Base-by-base conservation (phyloP, 2,797 vertebrate species). In the Mustela erminea region DNA sequence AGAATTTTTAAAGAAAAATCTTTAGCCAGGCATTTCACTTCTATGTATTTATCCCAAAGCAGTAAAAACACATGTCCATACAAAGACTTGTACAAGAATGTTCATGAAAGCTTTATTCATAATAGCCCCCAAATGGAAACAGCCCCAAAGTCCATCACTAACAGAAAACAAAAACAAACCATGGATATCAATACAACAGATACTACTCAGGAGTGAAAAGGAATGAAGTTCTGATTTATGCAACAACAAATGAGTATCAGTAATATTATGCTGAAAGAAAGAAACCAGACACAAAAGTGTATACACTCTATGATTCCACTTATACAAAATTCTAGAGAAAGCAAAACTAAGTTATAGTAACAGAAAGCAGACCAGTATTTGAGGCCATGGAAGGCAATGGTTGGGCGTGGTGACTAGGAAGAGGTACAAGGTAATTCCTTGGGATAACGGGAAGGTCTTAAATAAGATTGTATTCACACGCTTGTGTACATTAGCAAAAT, bases 1-100 rank as follows among this genome's bases (percentile, higher is more conserved):
- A 87, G 35, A 87, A 77, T 87, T 35, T 80, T 92, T 66, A 77
- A 90, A 95, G 56, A 80, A 92, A 96, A 96, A 80, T 20, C 13
- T 95, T 96, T 84, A 77, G 38, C 49, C 25, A 91, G 17, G 5
- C 72, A 78, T 89, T 94, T 12, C 17, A 93, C 49, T 74, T 95
- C 29, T 58, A n/a, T 32, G 38, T 64, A 41, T 87, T 92, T 95
- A 89, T 41, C 27, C 46, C 96, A 84, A n/a, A 91, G 72, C 90
- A 97, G 84, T 78, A 49, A 90, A 93, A 91, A 75, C 17, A 75
- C 58, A 85, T 15, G 12, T 3, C 38, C 35, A 56, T 64, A 70
- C 15, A 72, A 62, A 52, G 77, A 60, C 43, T 49, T 78, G 5
- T 56, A 75, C 15, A 92, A 90, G 54, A 83, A 82, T 90, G 20